Percentiles rank a stretch among this genome's conserved stretches.
phyloP scores from a whole-genome alignment of 2,888 invertebrate species.

The Yponomeuta evonymella region DNA sequence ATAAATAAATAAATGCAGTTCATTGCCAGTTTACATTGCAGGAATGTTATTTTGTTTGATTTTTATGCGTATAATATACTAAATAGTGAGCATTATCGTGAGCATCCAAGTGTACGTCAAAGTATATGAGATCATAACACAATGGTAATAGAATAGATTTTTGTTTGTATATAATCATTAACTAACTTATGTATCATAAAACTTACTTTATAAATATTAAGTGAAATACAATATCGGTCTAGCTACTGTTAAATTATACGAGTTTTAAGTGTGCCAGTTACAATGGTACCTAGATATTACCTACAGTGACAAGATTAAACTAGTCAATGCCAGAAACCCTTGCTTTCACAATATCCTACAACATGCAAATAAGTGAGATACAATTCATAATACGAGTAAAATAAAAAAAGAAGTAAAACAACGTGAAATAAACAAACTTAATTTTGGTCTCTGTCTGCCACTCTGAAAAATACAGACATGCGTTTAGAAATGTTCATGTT shows the following conservation, averaged over 20 bases:
- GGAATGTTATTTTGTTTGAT: slow-evolving; percentile 39
- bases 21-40: slow-evolving; percentile 48
- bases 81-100: slow-evolving; percentile 30
- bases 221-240: background rate
- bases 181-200: slow-evolving; percentile 9
- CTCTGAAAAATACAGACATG: too few relatives aligned
- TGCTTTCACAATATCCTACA: background rate
- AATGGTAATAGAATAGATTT: slow-evolving; percentile 12
- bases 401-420: background rate
- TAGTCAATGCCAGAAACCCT: background rate
- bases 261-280: background rate
- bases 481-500: too few relatives aligned
- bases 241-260: slow-evolving; percentile 5
- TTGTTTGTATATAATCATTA: slow-evolving; percentile 4
- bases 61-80: background rate
- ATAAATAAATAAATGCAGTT: slow-evolving; percentile 55
- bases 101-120: slow-evolving; percentile 24
- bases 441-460: too few relatives aligned
- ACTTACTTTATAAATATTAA: slow-evolving; percentile 4
- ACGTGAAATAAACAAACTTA: too few relatives aligned
- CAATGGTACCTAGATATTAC: slow-evolving; percentile 10
- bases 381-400: background rate
- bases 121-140: slow-evolving; percentile 29
- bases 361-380: background rate
- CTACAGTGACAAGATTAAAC: background rate